Base-by-base conservation (phyloP, 1,140 invertebrate species). In the Leptinotarsa texana region DNA sequence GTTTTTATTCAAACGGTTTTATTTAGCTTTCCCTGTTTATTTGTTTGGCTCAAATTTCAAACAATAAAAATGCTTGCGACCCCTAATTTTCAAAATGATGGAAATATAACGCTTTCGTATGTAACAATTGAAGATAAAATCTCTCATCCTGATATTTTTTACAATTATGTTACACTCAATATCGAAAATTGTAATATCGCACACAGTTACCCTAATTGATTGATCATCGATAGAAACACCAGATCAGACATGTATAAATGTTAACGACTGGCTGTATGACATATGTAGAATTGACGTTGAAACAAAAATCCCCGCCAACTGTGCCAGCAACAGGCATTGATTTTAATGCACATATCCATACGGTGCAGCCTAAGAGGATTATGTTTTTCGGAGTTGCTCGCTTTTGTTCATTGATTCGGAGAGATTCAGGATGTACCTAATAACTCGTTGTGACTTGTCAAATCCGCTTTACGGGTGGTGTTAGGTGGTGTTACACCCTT, bases 361-460 rank as follows among this genome's bases (percentile, higher is more conserved):
- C 13, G 51, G 51, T 57, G 51, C 51, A 57, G 51, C 15, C 51
- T 57, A 57, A 57, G 51, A 57, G 51, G 51, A 57, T 57, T 57
- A 57, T 57, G 51, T 57, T 17, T 57, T 57, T 57, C n/a, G 17
- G 51, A 18, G 15, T 57, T 18, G 51, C 17, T n/a, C 51, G 51
- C 51, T 57, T 57, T 57, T 57, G 13, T 57, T 57, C 51, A 57
- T 57, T 13, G 51, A 57, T 57, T 57, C 51, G 51, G 17, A 18
- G 51, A 57, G 13, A 57, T 57, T 57, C 13, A 5, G 51, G n/a
- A 57, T 18, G 51, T 18, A 57, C 51, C 51, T 57, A 57, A 57
- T 57, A 57, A 57, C 51, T 57, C 51, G 51, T 17, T 57, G 17
- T 57, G 51, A 57, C 51, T 57, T 57, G 51, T 57, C 51, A 57